Base-by-base conservation (phyloP, 1,140 invertebrate species). In the Microvelia longipes region DNA sequence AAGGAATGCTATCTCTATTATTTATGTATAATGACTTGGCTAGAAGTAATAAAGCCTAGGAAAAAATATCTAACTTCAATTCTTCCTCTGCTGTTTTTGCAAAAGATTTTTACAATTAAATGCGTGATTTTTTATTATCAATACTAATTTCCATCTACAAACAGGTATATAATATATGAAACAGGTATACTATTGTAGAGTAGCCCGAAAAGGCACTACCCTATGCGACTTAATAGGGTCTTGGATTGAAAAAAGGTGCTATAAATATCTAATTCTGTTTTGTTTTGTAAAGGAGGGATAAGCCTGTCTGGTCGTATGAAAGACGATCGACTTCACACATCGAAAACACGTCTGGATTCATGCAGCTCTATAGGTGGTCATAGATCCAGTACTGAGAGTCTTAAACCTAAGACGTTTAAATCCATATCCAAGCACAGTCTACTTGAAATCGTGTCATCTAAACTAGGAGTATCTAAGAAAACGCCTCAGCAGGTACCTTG, bases 361-460 rank as follows among this genome's bases (percentile, higher is more conserved):
- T 79, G 77, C 61, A 79, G 79, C 61, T 80, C 81, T 13, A 75
- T 79, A 60, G 76, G 77, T n/a, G 73, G 75, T 73, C 78, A 69
- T 75, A 80, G 71, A 74, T 78, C 73, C 71, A 74, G 75, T 67
- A 74, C 71, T 14, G 75, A 75, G 70, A 75, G 75, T 69, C 72
- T 74, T 28, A 75, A 73, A 69, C 75, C 75, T 63, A 75, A 79
- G 66, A 77, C 77, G 71, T 80, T 80, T 30, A 83, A 83, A 76
- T 85, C 84, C 19, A 80, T 81, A 0, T 85, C 84, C 5, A 78
- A 81, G 69, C 82, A 84, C 73, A 84, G 82, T 69, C 80, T 86
- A n/a, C 77, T 86, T 60, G 88, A 90, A 78, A 79, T 89, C 72
- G 86, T 88, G 68, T 84, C 84, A 71, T 86, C 82, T 76, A 85